These are phyloP conservation scores for Nipponacmea schrenckii DNA, from an alignment of 2,888 invertebrate genomes.

Conservation along the genomic window DNA sequence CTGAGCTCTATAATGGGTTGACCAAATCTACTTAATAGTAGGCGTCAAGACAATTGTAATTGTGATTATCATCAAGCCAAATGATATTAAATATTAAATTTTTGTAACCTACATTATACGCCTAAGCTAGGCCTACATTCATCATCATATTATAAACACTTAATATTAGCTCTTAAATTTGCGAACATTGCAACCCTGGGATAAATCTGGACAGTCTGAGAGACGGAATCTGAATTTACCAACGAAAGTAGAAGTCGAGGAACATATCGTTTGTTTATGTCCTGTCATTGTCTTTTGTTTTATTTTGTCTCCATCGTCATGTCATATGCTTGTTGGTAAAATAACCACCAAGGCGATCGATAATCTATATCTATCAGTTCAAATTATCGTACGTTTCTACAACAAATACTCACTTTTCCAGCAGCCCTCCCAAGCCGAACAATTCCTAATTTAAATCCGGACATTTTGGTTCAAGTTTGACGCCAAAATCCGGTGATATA, in stretches of 20 bases:
- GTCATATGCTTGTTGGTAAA: neutral
- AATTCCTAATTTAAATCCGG: slow-evolving; percentile 67
- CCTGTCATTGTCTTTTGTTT: slow-evolving; percentile 18
- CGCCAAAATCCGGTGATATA: slow-evolving; percentile 12
- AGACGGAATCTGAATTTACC: no score
- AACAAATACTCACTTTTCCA: slow-evolving; percentile 66
- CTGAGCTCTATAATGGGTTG: no score
- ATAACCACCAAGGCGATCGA: neutral
- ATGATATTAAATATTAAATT: no score
- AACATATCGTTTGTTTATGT: neutral
- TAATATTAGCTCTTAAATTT: no score
- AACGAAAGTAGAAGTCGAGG: neutral
- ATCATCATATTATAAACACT: no score
- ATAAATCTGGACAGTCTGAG: no score
- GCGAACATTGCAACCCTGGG: no score
- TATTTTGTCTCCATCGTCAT: neutral
- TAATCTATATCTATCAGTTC: slow-evolving; percentile 6
- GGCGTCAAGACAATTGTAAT: no score
- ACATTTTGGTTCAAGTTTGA: slow-evolving; percentile 38
- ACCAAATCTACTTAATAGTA: no score
- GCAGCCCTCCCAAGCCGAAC: slow-evolving; percentile 69
- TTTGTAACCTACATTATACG: no score
- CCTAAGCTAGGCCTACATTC: no score
- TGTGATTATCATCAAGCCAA: no score
- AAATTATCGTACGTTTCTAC: neutral